Base-by-base conservation (phyloP, 2,888 invertebrate species). In the Hoplodrina ambigua region DNA sequence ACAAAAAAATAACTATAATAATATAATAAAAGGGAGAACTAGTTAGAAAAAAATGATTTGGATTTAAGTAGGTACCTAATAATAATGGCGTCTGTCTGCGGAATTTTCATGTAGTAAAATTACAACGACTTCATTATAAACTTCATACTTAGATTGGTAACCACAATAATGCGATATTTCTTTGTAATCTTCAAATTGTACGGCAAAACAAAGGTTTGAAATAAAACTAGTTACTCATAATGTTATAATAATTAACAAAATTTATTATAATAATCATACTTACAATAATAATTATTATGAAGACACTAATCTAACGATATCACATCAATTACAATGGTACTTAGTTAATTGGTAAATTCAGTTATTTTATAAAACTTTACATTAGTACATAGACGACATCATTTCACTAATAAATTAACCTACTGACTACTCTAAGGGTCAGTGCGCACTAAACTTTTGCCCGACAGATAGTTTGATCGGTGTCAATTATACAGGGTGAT, bases 261-360 rank as follows among this genome's bases (percentile, higher is more conserved):
- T 53, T 49, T 58, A 44, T 54, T 60, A 57, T 10, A 52, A 13
- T 53, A 55, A 53, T 73, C 15, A 69, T 76, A 20, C 30, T 44
- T 41, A 69, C 17, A 69, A 61, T 60, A 58, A 17, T 49, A 46
- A 46, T 46, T 46, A 46, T 46, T 46, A 69, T 61, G 60, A n/a
- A 56, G 50, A 69, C 37, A 46, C 55, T 68, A 73, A 76, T 57
- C 53, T 58, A 78, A 50, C 50, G 44, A 74, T 74, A 74, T 74
- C 74, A 74, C 74, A 74, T 74, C 50, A 74, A 62, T 78, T 52
- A 78, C 77, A 70, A 78, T 62, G 61, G 37, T 52, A 52, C 19
- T 37, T 74, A 58, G 15, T 50, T 76, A 58, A 55, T 75, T 25
- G 0, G 30, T 50, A 56, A 44, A 19, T 52, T 55, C 41, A 46